A percentile compares a stretch with the other conserved stretches of the same genome.
Conservation (phyloP, 2,113 vertebrate genomes). For the Plotosus lineatus region DNA sequence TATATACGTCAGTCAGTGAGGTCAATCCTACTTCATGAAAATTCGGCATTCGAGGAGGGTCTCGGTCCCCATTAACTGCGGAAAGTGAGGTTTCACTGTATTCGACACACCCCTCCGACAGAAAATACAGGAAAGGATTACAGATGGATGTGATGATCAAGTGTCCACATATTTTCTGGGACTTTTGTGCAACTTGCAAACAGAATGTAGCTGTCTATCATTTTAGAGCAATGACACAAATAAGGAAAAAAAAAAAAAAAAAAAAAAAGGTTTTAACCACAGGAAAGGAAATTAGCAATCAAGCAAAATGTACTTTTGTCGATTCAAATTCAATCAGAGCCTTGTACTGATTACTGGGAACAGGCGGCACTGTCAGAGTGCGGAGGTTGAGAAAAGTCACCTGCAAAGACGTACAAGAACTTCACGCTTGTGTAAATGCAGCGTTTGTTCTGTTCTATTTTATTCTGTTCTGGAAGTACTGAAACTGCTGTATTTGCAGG, state of each 20-base stretch:
- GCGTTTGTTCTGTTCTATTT: too few species aligned
- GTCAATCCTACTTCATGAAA: too few species aligned
- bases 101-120: too few species aligned
- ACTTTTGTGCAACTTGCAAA: background rate
- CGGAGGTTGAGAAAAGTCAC: background rate
- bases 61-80: too few species aligned
- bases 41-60: too few species aligned
- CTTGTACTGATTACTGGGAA: constrained; percentile 21
- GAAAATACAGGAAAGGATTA: too few species aligned
- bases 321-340: constrained; percentile 4
- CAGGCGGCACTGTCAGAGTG: constrained; percentile 1
- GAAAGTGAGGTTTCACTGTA: too few species aligned
- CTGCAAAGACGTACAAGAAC: constrained; percentile 8
- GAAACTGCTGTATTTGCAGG: background rate
- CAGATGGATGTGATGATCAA: too few species aligned
- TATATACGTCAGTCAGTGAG: too few species aligned
- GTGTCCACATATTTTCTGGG: background rate
- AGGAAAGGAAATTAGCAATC: constrained; percentile 26
- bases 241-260: too few species aligned
- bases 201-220: background rate
- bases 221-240: constrained; percentile 3
- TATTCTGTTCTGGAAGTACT: too few species aligned
- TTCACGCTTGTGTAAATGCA: too few species aligned
- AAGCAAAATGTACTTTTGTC: constrained; percentile 22
- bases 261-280: constrained; percentile 26